A percentile compares a stretch with the other conserved stretches of the same genome.
Evolutionary conservation across 2,888 invertebrate genomes (phyloP).

Genomic region (Philhelius pedissequus): DNA sequence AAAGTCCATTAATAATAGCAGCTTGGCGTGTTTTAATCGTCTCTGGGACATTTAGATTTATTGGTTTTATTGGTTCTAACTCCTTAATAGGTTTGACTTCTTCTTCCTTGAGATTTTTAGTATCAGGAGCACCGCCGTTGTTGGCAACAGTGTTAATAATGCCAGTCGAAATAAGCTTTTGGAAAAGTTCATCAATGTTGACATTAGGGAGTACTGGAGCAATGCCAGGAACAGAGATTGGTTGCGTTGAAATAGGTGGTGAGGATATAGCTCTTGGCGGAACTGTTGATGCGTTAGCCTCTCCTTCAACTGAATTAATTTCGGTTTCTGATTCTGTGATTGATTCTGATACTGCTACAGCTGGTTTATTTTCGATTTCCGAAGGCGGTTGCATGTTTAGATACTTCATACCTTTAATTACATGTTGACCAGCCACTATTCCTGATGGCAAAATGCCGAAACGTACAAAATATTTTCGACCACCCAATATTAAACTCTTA

Average conservation of each 20-base stretch:
- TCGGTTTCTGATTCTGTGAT: neutral
- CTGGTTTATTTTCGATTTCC: conserved; percentile 72
- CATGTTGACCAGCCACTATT: conserved; percentile 85
- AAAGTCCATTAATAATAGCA: conserved; percentile 85
- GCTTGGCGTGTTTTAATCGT: conserved; percentile 87
- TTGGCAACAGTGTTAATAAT: conserved; percentile 81
- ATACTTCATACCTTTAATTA: conserved; percentile 88
- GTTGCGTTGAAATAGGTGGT: conserved; percentile 80
- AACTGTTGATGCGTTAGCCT: neutral
- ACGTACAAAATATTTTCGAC: conserved; percentile 88
- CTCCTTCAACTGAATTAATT: conserved; percentile 60
- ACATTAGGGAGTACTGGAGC: conserved; percentile 73
- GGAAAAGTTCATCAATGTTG: conserved; percentile 91
- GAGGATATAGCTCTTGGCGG: conserved; percentile 81
- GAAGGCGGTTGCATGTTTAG: conserved; percentile 75
- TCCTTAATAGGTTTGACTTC: conserved; percentile 78
- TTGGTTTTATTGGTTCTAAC: conserved; percentile 80
- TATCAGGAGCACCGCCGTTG: conserved; percentile 40
- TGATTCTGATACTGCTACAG: conserved; percentile 66
- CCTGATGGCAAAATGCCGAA: conserved; percentile 89
- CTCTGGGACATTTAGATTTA: conserved; percentile 85
- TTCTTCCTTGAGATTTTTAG: conserved; percentile 18
- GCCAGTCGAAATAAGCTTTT: conserved; percentile 92
- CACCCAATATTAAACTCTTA: conserved; percentile 86
- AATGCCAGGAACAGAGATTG: conserved; percentile 75